Evolutionary conservation across 2,113 vertebrate species (phyloP).

Genomic region (Pristiophorus japonicus): DNA sequence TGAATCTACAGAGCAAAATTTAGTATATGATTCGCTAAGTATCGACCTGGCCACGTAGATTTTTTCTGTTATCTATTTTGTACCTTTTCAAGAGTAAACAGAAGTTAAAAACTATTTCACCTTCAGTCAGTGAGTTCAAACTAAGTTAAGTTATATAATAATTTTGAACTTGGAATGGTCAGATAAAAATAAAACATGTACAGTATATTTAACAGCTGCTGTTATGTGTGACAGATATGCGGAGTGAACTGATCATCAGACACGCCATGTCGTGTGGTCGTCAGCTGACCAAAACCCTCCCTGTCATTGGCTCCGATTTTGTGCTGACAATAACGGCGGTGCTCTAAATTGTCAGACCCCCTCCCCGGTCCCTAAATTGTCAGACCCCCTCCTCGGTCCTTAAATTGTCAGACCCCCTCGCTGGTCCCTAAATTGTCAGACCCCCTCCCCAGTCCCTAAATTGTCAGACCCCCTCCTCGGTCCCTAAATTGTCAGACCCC

Average conservation of each 20-base stretch:
- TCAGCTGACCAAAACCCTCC: not conserved
- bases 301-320: too few species aligned
- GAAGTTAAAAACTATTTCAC: not conserved
- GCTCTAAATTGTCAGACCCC: too few species aligned
- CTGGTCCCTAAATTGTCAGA: too few species aligned
- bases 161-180: constrained; percentile 15
- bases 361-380: too few species aligned
- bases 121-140: not conserved
- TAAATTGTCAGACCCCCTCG: too few species aligned
- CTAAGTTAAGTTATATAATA: not conserved
- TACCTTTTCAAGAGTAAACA: not conserved
- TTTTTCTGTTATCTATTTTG: not conserved
- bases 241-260: not conserved
- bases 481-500: too few species aligned
- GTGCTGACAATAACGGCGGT: too few species aligned
- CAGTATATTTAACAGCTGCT: not conserved
- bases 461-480: too few species aligned
- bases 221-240: not conserved
- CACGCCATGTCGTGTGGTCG: not conserved
- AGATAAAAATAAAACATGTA: not conserved
- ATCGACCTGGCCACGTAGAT: not conserved
- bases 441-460: too few species aligned
- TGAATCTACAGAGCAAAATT: not conserved
- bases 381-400: too few species aligned
- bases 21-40: not conserved